Evolutionary conservation across 53 echinoderm and acorn worm genomes (phyloP), one percentile per base, ranked within the genome.

Genomic region (Astropecten irregularis): DNA sequence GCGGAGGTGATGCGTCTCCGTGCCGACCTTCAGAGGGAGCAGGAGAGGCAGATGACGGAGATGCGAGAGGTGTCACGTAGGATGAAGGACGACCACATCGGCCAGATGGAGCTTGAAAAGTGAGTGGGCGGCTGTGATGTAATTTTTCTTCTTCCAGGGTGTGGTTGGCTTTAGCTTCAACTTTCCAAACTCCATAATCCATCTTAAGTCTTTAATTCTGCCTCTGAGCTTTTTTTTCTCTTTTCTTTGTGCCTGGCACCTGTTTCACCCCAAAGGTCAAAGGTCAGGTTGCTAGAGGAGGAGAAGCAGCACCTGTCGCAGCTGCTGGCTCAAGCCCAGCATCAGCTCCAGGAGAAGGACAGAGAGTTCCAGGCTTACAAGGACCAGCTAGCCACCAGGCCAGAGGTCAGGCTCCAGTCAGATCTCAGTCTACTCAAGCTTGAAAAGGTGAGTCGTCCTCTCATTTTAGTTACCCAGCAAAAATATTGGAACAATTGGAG

Each of bases 91-190:
- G 99, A 99, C 55, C 95, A 94, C 57, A 55, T 99, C 39, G 90
- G 92, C 58, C 97, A 97, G 88, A 77, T 94, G 51, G 94, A 97
- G 72, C 72, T 97, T 14, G 97, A 97, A 49, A 97, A 92, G 97
- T 97, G 74, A 81, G 88, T 42, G 27, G 3, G 1, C n/a, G n/a
- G n/a, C n/a, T n/a, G n/a, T n/a, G n/a, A n/a, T n/a, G n/a, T n/a
- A n/a, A n/a, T n/a, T n/a, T n/a, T n/a, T n/a, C n/a, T n/a, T n/a
- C n/a, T n/a, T n/a, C n/a, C n/a, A n/a, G n/a, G n/a, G n/a, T n/a
- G n/a, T n/a, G n/a, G n/a, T n/a, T n/a, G n/a, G n/a, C n/a, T n/a
- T n/a, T n/a, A n/a, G n/a, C n/a, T n/a, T n/a, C n/a, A n/a, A n/a
- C n/a, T n/a, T n/a, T n/a, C n/a, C n/a, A n/a, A n/a, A n/a, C n/a